phyloP scores from a whole-genome alignment of 2,113 vertebrate species.

The Sula dactylatra region DNA sequence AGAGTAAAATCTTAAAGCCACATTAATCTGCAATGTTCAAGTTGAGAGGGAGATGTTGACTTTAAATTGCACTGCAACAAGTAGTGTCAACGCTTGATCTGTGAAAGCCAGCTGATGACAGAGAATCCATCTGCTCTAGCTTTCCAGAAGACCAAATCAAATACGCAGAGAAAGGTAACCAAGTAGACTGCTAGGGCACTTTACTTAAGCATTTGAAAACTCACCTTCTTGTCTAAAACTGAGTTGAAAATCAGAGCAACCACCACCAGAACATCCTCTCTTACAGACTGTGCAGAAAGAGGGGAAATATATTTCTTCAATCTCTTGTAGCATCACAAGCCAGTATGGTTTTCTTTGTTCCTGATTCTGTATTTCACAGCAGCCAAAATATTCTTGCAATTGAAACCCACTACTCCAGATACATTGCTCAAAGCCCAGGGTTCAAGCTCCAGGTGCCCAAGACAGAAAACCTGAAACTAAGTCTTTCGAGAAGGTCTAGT shows the following conservation, averaged over 20 bases:
- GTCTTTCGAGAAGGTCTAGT: background rate
- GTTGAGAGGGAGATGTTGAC: background rate
- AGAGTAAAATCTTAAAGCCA: background rate
- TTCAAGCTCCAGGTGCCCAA: background rate
- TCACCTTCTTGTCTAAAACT: background rate
- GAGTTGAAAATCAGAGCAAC: background rate
- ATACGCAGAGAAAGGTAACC: background rate
- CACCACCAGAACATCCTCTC: background rate
- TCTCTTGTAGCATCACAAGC: background rate
- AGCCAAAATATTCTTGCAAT: background rate
- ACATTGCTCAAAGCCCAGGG: background rate
- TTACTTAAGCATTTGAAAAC: background rate
- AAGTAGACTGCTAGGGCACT: background rate
- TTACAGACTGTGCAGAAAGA: background rate
- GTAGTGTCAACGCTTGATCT: background rate
- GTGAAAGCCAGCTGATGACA: background rate
- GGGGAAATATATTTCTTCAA: background rate
- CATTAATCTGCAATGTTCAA: background rate
- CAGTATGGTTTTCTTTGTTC: background rate
- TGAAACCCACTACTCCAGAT: background rate
- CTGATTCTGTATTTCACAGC: background rate
- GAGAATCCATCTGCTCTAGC: background rate
- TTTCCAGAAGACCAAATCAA: background rate
- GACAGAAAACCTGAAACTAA: background rate
- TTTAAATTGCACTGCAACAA: background rate